A percentile compares a stretch with the other conserved stretches of the same genome.
phyloP scores from a whole-genome alignment of 2,888 invertebrate species.

The Hoplodrina blanda region DNA sequence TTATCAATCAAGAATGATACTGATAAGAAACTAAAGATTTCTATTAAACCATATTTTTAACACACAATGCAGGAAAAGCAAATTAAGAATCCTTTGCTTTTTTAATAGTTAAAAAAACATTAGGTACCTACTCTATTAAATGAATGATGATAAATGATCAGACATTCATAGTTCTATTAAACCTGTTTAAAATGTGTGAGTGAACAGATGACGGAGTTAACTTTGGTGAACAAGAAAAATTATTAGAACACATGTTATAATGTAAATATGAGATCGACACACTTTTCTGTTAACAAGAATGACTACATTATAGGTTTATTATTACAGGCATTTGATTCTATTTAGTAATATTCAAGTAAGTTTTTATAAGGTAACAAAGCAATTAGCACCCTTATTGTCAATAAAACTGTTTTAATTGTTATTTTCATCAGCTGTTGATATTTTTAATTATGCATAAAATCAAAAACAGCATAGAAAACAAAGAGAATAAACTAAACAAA shows the following conservation, averaged over 20 bases:
- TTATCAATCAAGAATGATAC: neutral
- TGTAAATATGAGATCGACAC: constrained; percentile 73
- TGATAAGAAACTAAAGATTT: constrained; percentile 5
- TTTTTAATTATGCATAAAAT: constrained; percentile 6
- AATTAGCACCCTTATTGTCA: constrained; percentile 7
- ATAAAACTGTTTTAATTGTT: neutral
- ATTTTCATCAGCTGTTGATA: neutral
- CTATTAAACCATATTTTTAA: constrained; percentile 2
- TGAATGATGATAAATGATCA: constrained; percentile 26
- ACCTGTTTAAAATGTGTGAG: constrained; percentile 69
- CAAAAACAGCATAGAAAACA: constrained; percentile 27
- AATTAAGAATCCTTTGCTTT: constrained; percentile 20
- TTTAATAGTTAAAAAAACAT: constrained; percentile 25
- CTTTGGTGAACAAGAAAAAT: constrained; percentile 69
- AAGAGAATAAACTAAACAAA: constrained; percentile 44
- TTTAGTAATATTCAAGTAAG: constrained; percentile 39
- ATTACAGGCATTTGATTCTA: constrained; percentile 67
- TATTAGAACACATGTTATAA: constrained; percentile 80
- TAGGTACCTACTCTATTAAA: neutral
- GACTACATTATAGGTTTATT: constrained; percentile 66
- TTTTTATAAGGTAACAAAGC: constrained; percentile 57
- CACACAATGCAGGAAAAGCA: constrained; percentile 27
- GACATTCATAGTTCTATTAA: constrained; percentile 45
- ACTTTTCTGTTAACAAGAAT: constrained; percentile 67
- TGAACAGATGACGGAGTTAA: constrained; percentile 74